These are phyloP conservation scores for Austrofundulus limnaeus DNA, from an alignment of 2,113 vertebrate species.

Conservation along the genomic window DNA sequence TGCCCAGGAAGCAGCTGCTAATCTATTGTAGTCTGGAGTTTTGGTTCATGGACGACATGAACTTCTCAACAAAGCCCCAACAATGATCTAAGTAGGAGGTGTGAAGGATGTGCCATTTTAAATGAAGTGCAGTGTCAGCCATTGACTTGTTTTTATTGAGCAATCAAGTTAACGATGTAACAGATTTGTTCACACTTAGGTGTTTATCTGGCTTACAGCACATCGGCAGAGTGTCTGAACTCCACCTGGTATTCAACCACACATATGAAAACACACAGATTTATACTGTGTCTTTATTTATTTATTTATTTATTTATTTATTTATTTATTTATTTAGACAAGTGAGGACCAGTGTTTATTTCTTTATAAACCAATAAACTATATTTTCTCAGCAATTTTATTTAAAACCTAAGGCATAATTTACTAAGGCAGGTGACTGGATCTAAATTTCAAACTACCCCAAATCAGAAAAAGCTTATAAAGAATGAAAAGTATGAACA, in stretches of 20 bases:
- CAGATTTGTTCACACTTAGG: slow-evolving; percentile 66
- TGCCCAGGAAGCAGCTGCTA: slow-evolving; percentile 69
- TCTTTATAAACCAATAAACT: too few species aligned
- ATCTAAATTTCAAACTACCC: too few species aligned
- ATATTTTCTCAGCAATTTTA: too few species aligned
- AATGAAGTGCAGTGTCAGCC: slow-evolving; percentile 70
- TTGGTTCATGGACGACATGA: slow-evolving; percentile 67
- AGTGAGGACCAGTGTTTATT: too few species aligned
- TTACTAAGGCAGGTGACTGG: too few species aligned
- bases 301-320: too few species aligned
- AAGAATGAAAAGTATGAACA: too few species aligned
- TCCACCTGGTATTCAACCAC: neutral
- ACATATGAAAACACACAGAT: too few species aligned
- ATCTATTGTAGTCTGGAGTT: slow-evolving; percentile 66
- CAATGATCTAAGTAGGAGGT: slow-evolving; percentile 63
- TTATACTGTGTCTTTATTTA: too few species aligned
- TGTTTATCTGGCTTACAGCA: slow-evolving; percentile 48
- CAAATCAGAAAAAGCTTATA: too few species aligned
- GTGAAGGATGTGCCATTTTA: slow-evolving; percentile 54
- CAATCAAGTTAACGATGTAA: slow-evolving; percentile 57
- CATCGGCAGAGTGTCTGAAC: neutral
- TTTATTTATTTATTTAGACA: too few species aligned
- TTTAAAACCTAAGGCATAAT: too few species aligned
- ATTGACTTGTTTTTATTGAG: slow-evolving; percentile 61
- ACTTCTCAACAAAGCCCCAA: slow-evolving; percentile 66